Percentiles rank a stretch among this genome's conserved stretches.
These are phyloP conservation scores for Brachionus plicatilis DNA, from an alignment of 1,140 invertebrate genomes.

Conservation along the genomic window DNA sequence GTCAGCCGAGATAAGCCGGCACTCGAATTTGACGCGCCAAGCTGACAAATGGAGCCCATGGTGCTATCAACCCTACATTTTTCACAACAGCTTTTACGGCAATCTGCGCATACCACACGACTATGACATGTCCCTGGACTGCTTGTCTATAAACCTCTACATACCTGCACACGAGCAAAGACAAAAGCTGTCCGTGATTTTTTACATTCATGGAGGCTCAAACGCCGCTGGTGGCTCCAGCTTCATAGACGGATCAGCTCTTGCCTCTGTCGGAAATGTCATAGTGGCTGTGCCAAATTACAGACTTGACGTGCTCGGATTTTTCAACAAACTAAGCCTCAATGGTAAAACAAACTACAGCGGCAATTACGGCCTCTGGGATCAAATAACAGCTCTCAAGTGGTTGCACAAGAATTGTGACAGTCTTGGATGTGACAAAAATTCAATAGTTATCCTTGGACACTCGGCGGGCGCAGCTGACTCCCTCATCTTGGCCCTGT, in stretches of 20 bases:
- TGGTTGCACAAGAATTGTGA: slow-evolving; percentile 59
- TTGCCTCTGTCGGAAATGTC: slow-evolving; percentile 45
- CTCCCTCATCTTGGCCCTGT: not conserved
- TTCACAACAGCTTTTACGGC: slow-evolving; percentile 29
- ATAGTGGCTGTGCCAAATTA: slow-evolving; percentile 54
- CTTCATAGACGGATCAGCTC: slow-evolving; percentile 6
- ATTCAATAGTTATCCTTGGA: slow-evolving; percentile 48
- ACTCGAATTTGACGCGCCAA: not conserved
- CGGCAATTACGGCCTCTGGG: slow-evolving; percentile 65
- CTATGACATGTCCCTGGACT: slow-evolving; percentile 15
- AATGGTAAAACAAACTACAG: not conserved
- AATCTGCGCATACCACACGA: slow-evolving; percentile 18
- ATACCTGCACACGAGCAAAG: not conserved
- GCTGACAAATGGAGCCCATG: not conserved
- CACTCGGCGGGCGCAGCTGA: slow-evolving; percentile 46
- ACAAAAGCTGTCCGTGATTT: slow-evolving; percentile 46
- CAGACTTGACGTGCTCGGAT: slow-evolving; percentile 48
- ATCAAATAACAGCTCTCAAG: slow-evolving; percentile 61
- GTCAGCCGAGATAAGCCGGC: not conserved
- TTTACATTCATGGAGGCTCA: slow-evolving; percentile 48
- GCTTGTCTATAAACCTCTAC: slow-evolving; percentile 12
- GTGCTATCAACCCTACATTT: slow-evolving; percentile 23
- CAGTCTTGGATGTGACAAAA: slow-evolving; percentile 47
- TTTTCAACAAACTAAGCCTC: slow-evolving; percentile 41
- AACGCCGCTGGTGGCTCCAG: not conserved